phyloP scores from a whole-genome alignment of 1,140 invertebrate genomes.

The Dendrolimus kikuchii region DNA sequence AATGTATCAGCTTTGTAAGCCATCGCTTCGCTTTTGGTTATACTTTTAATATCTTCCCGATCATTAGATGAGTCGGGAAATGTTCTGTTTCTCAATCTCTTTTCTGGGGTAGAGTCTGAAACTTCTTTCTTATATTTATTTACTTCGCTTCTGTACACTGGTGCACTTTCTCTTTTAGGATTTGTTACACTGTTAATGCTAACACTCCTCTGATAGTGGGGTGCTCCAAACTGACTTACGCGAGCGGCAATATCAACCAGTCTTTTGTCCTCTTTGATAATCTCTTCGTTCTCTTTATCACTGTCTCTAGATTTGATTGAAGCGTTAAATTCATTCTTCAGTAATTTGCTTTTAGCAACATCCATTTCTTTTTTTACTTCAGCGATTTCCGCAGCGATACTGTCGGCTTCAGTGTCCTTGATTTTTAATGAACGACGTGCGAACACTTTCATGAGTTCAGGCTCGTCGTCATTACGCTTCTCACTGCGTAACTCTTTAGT shows the following conservation, averaged over 20 bases:
- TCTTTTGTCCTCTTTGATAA: slow-evolving; percentile 51
- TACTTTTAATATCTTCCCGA: slow-evolving; percentile 58
- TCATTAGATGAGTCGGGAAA: slow-evolving; percentile 67
- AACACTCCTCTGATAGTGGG: slow-evolving; percentile 56
- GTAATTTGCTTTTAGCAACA: slow-evolving; percentile 33
- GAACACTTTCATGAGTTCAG: slow-evolving; percentile 86
- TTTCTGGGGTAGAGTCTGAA: slow-evolving; percentile 68
- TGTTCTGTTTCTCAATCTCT: slow-evolving; percentile 63
- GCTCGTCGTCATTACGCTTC: slow-evolving; percentile 76
- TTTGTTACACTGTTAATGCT: slow-evolving; percentile 57
- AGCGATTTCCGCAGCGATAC: slow-evolving; percentile 71
- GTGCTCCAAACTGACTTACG: slow-evolving; percentile 51
- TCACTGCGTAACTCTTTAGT: slow-evolving; percentile 50
- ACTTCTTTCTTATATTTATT: slow-evolving; percentile 69
- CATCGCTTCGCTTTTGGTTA: slow-evolving; percentile 56
- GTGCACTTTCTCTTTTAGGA: slow-evolving; percentile 52
- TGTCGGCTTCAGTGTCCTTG: slow-evolving; percentile 78
- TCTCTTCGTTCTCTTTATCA: slow-evolving; percentile 78
- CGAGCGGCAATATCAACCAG: slow-evolving; percentile 59
- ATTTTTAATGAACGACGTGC: slow-evolving; percentile 83
- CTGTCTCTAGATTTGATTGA: slow-evolving; percentile 74
- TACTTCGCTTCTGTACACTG: slow-evolving; percentile 47
- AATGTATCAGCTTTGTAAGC: slow-evolving; percentile 62
- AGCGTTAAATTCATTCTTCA: slow-evolving; percentile 66
- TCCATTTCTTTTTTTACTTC: slow-evolving; percentile 46